Conservation (phyloP, 1,140 invertebrate genomes). For the Drosophila simulans region DNA sequence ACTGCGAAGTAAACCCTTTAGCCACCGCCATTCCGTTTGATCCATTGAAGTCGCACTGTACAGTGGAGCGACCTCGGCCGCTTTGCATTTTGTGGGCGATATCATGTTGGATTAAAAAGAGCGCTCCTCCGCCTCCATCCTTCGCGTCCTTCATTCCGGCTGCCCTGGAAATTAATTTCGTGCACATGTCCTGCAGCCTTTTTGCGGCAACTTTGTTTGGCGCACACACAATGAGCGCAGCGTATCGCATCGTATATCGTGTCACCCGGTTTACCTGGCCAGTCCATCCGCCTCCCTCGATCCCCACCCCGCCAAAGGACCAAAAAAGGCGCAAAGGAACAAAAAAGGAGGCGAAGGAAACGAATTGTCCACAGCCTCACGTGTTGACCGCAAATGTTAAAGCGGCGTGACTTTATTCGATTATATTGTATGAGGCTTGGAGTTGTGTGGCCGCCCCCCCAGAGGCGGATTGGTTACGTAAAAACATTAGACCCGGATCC, state of each 20-base stretch:
- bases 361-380: constrained; percentile 17
- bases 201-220: constrained; percentile 60
- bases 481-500: constrained; percentile 58
- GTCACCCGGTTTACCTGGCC: constrained; percentile 42
- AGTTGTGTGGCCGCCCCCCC: not conserved
- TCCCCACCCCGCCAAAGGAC: not conserved
- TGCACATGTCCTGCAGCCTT: constrained; percentile 77
- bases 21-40: no score
- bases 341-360: not conserved
- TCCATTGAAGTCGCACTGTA: constrained; percentile 1
- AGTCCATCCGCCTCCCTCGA: not conserved
- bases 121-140: constrained; percentile 14
- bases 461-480: constrained; percentile 61
- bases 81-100: constrained; percentile 77
- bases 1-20: no score
- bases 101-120: constrained; percentile 79
- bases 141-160: constrained; percentile 43
- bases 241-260: constrained; percentile 34
- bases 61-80: constrained; percentile 12
- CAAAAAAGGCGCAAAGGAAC: not conserved
- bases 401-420: constrained; percentile 78
- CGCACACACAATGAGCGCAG: constrained; percentile 8
- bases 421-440: constrained; percentile 40
- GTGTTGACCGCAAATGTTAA: constrained; percentile 73
- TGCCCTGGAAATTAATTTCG: constrained; percentile 74